These are phyloP conservation scores for Saccopteryx leptura DNA, from an alignment of 2,113 vertebrate species.

Conservation along the genomic window DNA sequence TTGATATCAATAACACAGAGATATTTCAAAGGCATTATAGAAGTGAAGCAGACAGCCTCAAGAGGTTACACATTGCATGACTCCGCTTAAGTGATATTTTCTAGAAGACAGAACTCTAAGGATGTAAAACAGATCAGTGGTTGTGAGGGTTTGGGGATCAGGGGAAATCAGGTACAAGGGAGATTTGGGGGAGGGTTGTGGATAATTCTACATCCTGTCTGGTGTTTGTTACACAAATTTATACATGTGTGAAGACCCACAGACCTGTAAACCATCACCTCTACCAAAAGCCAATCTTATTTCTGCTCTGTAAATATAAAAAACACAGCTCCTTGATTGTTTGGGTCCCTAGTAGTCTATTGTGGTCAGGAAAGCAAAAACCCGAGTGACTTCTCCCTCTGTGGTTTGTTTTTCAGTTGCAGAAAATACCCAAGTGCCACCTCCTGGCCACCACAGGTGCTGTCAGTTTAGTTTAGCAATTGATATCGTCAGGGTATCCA, in stretches of 20 bases:
- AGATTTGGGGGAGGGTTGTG: background rate
- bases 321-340: background rate
- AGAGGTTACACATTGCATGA: background rate
- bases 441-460: conserved; percentile 41
- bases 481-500: background rate
- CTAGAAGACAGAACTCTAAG: background rate
- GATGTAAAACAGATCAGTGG: background rate
- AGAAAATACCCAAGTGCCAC: conserved; percentile 66
- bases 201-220: background rate
- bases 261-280: background rate
- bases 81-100: background rate
- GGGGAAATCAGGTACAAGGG: background rate
- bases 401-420: conserved; percentile 29
- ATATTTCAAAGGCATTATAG: background rate
- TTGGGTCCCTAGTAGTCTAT: background rate
- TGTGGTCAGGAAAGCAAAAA: conserved; percentile 31
- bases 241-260: background rate
- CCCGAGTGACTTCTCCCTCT: background rate
- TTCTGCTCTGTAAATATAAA: background rate
- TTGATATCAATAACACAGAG: background rate
- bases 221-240: background rate
- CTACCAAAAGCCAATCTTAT: background rate
- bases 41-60: background rate
- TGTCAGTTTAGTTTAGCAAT: background rate
- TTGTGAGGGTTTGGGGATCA: background rate